Conservation (phyloP, 2,113 vertebrate species). For the Protobothrops mucrosquamatus region DNA sequence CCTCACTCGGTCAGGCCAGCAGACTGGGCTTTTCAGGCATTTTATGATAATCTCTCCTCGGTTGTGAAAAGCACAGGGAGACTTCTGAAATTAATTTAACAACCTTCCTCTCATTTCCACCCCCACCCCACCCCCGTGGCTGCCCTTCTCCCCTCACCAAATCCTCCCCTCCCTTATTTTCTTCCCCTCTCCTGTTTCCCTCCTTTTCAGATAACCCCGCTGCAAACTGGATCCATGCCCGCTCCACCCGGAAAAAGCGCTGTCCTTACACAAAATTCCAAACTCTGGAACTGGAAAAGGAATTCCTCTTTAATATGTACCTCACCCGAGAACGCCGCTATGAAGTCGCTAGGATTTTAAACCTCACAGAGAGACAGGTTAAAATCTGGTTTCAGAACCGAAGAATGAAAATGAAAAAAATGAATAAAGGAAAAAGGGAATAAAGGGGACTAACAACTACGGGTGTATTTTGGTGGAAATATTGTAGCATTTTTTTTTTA, state of each 20-base stretch:
- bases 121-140: conserved; percentile 27
- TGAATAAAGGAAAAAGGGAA: conserved; percentile 91
- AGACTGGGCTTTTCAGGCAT: conserved; percentile 70
- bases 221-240: conserved; percentile 98
- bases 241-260: conserved; percentile 95
- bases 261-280: conserved; percentile 99
- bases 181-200: conserved; percentile 33
- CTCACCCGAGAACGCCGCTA: conserved; percentile 95
- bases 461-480: neutral
- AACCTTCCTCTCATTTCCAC: conserved; percentile 50
- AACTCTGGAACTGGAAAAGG: conserved; percentile 97
- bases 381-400: conserved; percentile 99
- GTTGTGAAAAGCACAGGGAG: conserved; percentile 71
- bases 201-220: conserved; percentile 89
- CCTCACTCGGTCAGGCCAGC: conserved; percentile 76
- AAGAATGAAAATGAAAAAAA: conserved; percentile 99
- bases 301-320: conserved; percentile 99
- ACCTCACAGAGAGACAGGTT: conserved; percentile 96
- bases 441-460: conserved; percentile 78
- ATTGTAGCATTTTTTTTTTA: neutral
- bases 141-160: neutral
- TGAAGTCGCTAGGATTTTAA: conserved; percentile 95
- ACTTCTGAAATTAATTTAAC: conserved; percentile 78
- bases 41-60: conserved; percentile 78
- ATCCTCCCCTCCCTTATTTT: neutral